phyloP scores from a whole-genome alignment of 1,140 invertebrate species.

The Whitmania pigra region DNA sequence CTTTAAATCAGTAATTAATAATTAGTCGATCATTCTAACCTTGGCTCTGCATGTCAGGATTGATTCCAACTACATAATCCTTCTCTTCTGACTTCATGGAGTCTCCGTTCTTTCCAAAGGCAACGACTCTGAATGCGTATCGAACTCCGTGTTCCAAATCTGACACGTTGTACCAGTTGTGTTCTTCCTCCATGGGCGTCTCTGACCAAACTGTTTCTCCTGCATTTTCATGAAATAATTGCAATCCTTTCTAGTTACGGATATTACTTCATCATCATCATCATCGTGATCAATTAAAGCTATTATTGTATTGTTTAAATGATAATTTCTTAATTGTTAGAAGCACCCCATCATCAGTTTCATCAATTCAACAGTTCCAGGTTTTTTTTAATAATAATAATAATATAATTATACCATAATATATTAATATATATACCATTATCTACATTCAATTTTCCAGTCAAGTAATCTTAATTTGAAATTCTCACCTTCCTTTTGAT shows the following conservation, averaged over 20 bases:
- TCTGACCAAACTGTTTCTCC: conserved; percentile 14
- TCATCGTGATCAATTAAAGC: not conserved
- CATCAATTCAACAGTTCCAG: not conserved
- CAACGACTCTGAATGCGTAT: conserved; percentile 71
- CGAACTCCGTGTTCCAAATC: conserved; percentile 64
- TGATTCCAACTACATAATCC: not conserved
- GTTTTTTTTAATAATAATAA: too few relatives aligned
- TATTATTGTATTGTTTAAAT: not conserved
- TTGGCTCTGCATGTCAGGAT: not conserved
- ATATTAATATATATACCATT: too few relatives aligned
- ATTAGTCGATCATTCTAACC: too few relatives aligned
- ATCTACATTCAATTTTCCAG: too few relatives aligned
- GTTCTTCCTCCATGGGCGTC: conserved; percentile 16
- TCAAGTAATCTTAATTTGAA: too few relatives aligned
- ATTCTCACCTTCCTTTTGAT: not conserved
- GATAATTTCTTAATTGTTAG: not conserved
- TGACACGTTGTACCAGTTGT: conserved; percentile 49
- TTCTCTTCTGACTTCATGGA: conserved; percentile 15
- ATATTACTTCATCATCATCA: not conserved
- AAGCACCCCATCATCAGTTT: not conserved
- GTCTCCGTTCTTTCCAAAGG: conserved; percentile 62
- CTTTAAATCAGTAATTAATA: too few relatives aligned
- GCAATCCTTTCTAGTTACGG: not conserved
- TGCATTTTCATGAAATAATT: not conserved
- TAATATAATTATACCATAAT: too few relatives aligned